Base-by-base conservation (phyloP, 2,888 invertebrate genomes). In the Blera fallax region DNA sequence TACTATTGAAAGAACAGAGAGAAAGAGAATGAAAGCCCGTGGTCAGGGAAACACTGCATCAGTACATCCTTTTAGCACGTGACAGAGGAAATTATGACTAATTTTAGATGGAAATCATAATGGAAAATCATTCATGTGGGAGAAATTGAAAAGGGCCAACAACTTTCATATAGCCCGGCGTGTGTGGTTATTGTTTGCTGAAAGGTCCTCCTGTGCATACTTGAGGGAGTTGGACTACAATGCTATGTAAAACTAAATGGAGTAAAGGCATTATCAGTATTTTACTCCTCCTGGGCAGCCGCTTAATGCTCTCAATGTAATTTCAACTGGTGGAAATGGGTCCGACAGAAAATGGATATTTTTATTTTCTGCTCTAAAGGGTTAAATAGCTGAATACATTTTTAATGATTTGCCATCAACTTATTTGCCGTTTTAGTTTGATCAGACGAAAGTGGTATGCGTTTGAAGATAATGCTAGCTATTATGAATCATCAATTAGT, bases 41-140 rank as follows among this genome's bases (percentile, higher is more conserved):
- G 11, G 34, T 18, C 4, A 21, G 10, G 4, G 21, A 18, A 21
- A 14, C 14, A 54, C 27, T 27, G 34, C 34, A 3, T 8, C 6
- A 18, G 2, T 48, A 27, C 58, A 64, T 70, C 56, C 76, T 58
- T 76, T 50, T 64, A 56, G 70, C 40, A 70, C 45, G 34, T 56
- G 62, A 48, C 58, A 27, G 21, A 65, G 58, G 29, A 82, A 72
- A 82, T 82, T 70, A 65, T 72, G 48, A 72, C 58, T 78, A 78
- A 78, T 83, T 83, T 83, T 72, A 78, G 72, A 83, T 83, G 43
- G 14, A 65, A 56, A 69, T 74, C 56, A 81, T 74, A 62, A 74
- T 69, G 52, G 69, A 69, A 74, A 82, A 60, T 52, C 70, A 65
- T 82, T 77, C 77, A 60, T 67, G 72, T 32, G 52, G 65, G 65